phyloP scores from a whole-genome alignment of 2,113 vertebrate species.

The Cettia cetti region DNA sequence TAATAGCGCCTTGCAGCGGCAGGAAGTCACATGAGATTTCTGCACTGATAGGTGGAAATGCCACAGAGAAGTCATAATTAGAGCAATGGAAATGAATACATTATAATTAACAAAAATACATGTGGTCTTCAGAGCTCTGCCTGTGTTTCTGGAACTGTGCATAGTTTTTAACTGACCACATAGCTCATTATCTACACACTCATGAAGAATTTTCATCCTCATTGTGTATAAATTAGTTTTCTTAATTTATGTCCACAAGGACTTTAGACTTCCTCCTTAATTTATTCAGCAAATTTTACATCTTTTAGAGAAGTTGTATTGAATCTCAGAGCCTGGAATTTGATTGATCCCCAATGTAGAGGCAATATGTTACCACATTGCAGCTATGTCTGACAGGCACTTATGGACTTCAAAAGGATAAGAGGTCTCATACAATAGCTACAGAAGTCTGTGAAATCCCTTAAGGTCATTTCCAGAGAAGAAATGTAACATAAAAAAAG shows the following conservation, averaged over 20 bases:
- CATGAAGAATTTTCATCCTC: neutral
- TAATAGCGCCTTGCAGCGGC: neutral
- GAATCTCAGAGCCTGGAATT: constrained; percentile 32
- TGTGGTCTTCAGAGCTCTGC: neutral
- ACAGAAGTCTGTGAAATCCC: constrained; percentile 32
- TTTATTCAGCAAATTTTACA: constrained; percentile 66
- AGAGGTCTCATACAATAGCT: neutral
- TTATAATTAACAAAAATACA: neutral
- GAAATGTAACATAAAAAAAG: neutral
- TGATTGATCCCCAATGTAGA: constrained; percentile 65
- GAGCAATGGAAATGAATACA: neutral
- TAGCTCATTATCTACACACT: neutral
- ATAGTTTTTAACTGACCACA: neutral
- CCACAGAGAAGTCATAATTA: constrained; percentile 5
- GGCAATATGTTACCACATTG: constrained; percentile 58
- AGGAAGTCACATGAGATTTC: neutral
- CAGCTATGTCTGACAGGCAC: constrained; percentile 56
- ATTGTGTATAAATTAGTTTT: neutral
- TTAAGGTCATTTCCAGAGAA: constrained; percentile 47
- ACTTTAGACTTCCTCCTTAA: constrained; percentile 44
- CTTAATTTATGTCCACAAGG: constrained; percentile 45
- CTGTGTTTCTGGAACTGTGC: neutral
- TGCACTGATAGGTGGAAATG: neutral
- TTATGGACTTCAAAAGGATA: constrained; percentile 67
- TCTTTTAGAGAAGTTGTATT: constrained; percentile 56